phyloP scores from a whole-genome alignment of 37 sponge, comb jelly and placozoan genomes.

The Aphrocallistes beatrix region DNA sequence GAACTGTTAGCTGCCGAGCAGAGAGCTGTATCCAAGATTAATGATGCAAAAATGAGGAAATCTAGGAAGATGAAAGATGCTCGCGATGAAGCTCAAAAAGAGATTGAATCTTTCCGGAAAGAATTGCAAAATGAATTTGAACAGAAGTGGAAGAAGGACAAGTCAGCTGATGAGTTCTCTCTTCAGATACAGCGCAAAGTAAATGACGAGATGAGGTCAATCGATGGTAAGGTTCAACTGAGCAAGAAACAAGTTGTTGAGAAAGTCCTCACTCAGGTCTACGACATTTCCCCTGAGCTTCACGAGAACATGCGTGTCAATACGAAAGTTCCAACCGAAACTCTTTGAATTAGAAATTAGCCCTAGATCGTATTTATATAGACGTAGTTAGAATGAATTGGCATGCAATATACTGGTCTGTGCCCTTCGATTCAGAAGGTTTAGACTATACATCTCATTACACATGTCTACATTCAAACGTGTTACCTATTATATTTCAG shows the following conservation, averaged over 20 bases:
- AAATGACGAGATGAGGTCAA: neutral
- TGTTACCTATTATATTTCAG: too few relatives aligned
- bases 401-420: too few relatives aligned
- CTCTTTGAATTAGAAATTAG: slow-evolving; percentile 28
- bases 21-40: slow-evolving; percentile 3
- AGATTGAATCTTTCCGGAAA: neutral
- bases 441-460: too few relatives aligned
- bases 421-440: too few relatives aligned
- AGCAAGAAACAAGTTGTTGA: slow-evolving; percentile 14
- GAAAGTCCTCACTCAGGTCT: neutral
- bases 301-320: slow-evolving; percentile 3
- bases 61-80: slow-evolving; percentile 9
- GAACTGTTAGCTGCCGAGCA: neutral
- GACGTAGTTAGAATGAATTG: too few relatives aligned
- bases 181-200: neutral
- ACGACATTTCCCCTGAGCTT: neutral
- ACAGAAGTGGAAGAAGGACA: slow-evolving; percentile 8
- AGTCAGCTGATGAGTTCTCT: neutral
- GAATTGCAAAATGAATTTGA: neutral
- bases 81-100: neutral
- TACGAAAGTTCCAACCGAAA: slow-evolving; percentile 26
- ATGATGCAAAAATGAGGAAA: neutral
- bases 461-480: too few relatives aligned
- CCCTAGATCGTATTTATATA: too few relatives aligned
- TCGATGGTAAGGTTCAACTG: neutral